These are phyloP conservation scores for Acropora tenuis DNA, from an alignment of 64 coral and sea anemone genomes.

Conservation along the genomic window DNA sequence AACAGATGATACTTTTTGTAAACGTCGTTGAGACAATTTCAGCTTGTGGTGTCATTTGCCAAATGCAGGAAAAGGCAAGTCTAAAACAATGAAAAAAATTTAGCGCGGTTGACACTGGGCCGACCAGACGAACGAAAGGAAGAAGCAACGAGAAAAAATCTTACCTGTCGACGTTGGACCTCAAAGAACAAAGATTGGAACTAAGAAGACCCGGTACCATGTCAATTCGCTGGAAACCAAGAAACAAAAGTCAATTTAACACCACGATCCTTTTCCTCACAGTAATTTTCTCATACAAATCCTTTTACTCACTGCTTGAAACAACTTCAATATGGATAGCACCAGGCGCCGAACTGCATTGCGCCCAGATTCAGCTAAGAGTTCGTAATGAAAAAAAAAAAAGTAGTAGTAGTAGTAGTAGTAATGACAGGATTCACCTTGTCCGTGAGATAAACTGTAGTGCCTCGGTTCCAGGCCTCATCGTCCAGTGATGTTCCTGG, in stretches of 20 bases:
- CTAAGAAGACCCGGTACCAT: conserved; percentile 94
- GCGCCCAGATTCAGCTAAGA: background rate
- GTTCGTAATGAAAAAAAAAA: background rate
- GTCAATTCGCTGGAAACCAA: conserved; percentile 80
- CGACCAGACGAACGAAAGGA: too few species aligned
- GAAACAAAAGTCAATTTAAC: background rate
- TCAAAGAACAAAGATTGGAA: conserved; percentile 93
- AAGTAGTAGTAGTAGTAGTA: background rate
- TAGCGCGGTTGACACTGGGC: background rate
- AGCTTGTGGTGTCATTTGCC: conserved; percentile 93
- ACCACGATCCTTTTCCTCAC: too few species aligned
- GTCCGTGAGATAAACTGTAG: conserved; percentile 95
- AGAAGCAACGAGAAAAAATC: background rate
- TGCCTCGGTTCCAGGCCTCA: conserved; percentile 90
- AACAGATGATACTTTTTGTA: conserved; percentile 94
- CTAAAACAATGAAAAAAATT: conserved; percentile 17
- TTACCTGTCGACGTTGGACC: conserved; percentile 95
- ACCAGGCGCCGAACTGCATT: too few species aligned
- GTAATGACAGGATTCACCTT: conserved; percentile 47
- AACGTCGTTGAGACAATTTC: conserved; percentile 89
- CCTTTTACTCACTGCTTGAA: too few species aligned
- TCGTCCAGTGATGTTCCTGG: conserved; percentile 90
- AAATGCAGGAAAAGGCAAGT: conserved; percentile 94
- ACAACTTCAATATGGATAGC: too few species aligned
- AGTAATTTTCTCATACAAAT: too few species aligned